Conservation (phyloP, 2,797 vertebrate genomes). For the Phataginus tricuspis region DNA sequence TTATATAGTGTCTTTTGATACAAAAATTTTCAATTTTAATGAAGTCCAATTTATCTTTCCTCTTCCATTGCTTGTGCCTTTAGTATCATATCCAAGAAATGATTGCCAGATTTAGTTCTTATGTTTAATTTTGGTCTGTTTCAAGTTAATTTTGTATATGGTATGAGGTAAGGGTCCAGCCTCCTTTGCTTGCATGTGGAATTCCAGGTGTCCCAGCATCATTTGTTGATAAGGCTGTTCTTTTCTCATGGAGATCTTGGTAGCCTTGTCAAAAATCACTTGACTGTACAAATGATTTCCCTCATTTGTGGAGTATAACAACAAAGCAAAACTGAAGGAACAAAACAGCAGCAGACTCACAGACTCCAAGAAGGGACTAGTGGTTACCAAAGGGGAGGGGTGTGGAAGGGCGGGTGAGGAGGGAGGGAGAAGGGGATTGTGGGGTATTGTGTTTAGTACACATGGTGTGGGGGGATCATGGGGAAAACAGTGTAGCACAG, state of each 20-base stretch:
- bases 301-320: too few relatives aligned
- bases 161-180: background rate
- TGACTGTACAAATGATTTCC: too few relatives aligned
- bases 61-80: background rate
- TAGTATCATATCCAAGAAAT: background rate
- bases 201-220: background rate
- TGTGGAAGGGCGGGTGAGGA: too few relatives aligned
- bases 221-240: background rate
- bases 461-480: too few relatives aligned
- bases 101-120: background rate
- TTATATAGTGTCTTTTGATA: background rate
- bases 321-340: too few relatives aligned
- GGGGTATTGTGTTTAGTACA: too few relatives aligned
- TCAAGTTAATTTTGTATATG: background rate
- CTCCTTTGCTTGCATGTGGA: background rate
- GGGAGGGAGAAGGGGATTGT: too few relatives aligned
- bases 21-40: background rate
- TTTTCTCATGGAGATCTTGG: background rate
- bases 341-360: too few relatives aligned
- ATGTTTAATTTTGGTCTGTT: accelerated
- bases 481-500: too few relatives aligned
- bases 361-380: too few relatives aligned
- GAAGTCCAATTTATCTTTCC: background rate
- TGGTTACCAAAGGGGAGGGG: too few relatives aligned
- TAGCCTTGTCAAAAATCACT: background rate